phyloP scores from a whole-genome alignment of 2,888 invertebrate species.

The Chrysolina haemoptera region DNA sequence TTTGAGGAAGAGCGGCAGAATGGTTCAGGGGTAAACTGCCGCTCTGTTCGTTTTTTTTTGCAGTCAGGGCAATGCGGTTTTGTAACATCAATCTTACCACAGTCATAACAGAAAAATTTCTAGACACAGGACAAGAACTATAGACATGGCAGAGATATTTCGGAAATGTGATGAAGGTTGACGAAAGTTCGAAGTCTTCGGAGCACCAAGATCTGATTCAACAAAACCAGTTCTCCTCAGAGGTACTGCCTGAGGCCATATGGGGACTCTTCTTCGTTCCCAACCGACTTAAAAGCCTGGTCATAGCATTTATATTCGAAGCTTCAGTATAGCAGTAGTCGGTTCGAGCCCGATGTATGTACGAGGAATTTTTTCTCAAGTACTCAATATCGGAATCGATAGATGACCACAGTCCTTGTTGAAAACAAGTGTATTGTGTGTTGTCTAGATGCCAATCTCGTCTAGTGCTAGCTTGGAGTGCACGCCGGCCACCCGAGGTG shows the following conservation, averaged over 20 bases:
- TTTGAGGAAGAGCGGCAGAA: too few relatives aligned
- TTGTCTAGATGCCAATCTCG: too few relatives aligned
- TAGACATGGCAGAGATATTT: not conserved
- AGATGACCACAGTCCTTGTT: too few relatives aligned
- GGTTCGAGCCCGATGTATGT: too few relatives aligned
- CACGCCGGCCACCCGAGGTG: too few relatives aligned
- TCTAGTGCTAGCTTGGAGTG: too few relatives aligned
- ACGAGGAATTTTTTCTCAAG: too few relatives aligned
- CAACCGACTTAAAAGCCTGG: not conserved
- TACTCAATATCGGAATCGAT: too few relatives aligned
- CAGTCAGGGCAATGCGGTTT: slow-evolving; percentile 10
- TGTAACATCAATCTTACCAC: not conserved
- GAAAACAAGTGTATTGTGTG: too few relatives aligned
- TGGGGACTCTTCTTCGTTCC: not conserved
- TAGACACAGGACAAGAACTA: not conserved
- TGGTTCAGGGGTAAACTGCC: too few relatives aligned
- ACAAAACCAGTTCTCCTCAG: slow-evolving; percentile 4
- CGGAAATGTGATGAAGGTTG: not conserved
- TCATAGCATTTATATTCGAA: not conserved
- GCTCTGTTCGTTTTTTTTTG: not conserved
- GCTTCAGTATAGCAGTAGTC: too few relatives aligned
- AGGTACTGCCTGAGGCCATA: not conserved
- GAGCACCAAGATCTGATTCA: not conserved
- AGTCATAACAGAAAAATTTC: slow-evolving; percentile 9
- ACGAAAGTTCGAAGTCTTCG: not conserved